These are phyloP conservation scores for Acanthornis magna DNA, from an alignment of 2,797 vertebrate species.

Conservation along the genomic window DNA sequence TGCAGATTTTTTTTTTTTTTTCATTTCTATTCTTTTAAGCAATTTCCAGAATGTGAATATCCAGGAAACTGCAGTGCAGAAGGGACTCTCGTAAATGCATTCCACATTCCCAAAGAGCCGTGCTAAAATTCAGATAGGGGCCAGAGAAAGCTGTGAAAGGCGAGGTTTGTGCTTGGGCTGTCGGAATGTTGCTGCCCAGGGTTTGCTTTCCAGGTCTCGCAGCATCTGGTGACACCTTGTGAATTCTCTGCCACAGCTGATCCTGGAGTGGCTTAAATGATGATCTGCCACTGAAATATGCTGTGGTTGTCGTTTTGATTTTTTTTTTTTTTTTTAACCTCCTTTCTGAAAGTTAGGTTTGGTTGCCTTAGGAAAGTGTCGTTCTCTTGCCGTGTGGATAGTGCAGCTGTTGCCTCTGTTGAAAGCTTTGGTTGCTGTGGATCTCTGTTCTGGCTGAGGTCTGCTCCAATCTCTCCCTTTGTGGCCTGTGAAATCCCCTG, in stretches of 20 bases:
- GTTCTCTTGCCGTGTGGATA: background rate
- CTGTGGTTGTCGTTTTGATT: background rate
- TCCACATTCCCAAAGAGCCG: background rate
- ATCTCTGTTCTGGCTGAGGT: background rate
- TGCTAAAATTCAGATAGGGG: slow-evolving; percentile 1
- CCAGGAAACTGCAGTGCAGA: slow-evolving; percentile 18
- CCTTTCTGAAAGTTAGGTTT: background rate
- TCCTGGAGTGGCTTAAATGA: background rate
- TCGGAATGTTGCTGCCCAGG: background rate
- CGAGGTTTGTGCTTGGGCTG: background rate
- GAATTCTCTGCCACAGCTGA: background rate
- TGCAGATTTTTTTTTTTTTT: background rate
- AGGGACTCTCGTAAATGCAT: slow-evolving; percentile 4
- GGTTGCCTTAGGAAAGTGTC: background rate
- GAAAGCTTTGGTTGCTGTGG: background rate
- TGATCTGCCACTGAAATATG: background rate
- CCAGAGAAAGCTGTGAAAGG: background rate
- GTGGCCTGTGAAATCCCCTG: background rate
- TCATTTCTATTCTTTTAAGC: background rate
- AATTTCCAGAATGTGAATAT: slow-evolving; percentile 21
- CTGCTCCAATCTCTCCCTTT: background rate
- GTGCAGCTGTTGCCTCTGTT: background rate
- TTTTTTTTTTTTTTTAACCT: background rate
- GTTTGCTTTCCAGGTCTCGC: background rate
- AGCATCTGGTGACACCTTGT: background rate